These are phyloP conservation scores for Halcyon chelicuti DNA, from an alignment of 2,797 vertebrate species.

Conservation along the genomic window DNA sequence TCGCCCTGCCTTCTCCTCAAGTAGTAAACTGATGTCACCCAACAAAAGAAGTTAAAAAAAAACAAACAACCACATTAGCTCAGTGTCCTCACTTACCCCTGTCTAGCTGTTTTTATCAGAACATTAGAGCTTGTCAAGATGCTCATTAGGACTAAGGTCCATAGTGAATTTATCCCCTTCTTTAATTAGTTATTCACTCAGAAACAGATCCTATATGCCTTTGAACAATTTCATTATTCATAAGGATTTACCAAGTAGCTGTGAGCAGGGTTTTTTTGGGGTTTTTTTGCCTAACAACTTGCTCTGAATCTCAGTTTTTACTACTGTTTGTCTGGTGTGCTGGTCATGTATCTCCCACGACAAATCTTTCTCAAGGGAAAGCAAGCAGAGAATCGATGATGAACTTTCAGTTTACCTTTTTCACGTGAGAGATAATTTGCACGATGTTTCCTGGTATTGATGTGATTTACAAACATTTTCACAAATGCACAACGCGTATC, in stretches of 20 bases:
- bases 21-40: not conserved
- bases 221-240: slow-evolving; percentile 49
- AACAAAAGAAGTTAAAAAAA: not conserved
- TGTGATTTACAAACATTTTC: not conserved
- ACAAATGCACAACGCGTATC: not conserved
- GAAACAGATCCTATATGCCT: not conserved
- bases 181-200: slow-evolving; percentile 57
- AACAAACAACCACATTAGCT: not conserved
- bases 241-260: slow-evolving; percentile 28
- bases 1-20: not conserved
- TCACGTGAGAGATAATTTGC: not conserved
- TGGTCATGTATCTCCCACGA: not conserved
- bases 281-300: not conserved
- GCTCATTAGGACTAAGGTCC: slow-evolving; percentile 13
- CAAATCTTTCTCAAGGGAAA: not conserved
- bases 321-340: not conserved
- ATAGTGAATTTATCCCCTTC: slow-evolving; percentile 21
- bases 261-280: not conserved
- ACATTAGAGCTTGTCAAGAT: not conserved
- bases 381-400: not conserved
- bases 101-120: not conserved
- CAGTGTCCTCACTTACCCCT: slow-evolving; percentile 15
- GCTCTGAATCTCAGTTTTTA: slow-evolving; percentile 6
- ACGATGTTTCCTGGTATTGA: not conserved
- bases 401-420: not conserved